phyloP scores from a whole-genome alignment of 2,797 vertebrate genomes.

The Carapus acus region DNA sequence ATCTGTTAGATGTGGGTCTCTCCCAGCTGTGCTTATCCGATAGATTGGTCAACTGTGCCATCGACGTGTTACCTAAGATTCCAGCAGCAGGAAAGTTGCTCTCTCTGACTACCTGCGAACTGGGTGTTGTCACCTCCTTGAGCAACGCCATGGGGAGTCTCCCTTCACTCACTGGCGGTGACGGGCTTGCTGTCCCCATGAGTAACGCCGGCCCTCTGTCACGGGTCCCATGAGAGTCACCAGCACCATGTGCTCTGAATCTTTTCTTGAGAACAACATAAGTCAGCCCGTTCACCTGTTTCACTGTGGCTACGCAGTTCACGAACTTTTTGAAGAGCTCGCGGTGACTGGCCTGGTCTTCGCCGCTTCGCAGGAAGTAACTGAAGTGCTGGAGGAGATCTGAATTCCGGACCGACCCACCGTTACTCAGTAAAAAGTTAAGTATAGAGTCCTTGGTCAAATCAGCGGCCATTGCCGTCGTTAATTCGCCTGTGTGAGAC shows the following conservation, averaged over 20 bases:
- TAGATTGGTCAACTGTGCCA: conserved; percentile 1
- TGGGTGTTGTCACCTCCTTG: conserved; percentile 7
- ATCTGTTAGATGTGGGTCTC: too few relatives aligned
- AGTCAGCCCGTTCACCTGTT: conserved; percentile 72
- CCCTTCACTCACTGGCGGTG: conserved; percentile 4
- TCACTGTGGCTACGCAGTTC: conserved; percentile 86
- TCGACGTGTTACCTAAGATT: conserved; percentile 45
- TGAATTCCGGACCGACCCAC: conserved; percentile 79
- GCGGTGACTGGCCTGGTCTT: conserved; percentile 73
- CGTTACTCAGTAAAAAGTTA: conserved; percentile 75
- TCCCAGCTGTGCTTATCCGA: conserved; percentile 14
- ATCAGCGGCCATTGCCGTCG: conserved; percentile 72
- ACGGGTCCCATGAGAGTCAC: not conserved
- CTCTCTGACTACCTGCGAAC: conserved; percentile 6
- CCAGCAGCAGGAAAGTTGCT: conserved; percentile 55
- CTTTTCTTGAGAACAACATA: conserved; percentile 78
- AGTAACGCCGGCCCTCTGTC: conserved; percentile 18
- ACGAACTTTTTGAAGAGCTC: conserved; percentile 87
- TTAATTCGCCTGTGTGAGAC: not conserved
- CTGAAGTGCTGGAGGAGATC: conserved; percentile 81
- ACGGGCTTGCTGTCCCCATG: not conserved
- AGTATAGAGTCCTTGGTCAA: conserved; percentile 84
- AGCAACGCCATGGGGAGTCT: not conserved
- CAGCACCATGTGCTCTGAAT: conserved; percentile 59
- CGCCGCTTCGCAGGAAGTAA: conserved; percentile 72